phyloP scores from a whole-genome alignment of 2,113 vertebrate species.

The Menidia beryllina region DNA sequence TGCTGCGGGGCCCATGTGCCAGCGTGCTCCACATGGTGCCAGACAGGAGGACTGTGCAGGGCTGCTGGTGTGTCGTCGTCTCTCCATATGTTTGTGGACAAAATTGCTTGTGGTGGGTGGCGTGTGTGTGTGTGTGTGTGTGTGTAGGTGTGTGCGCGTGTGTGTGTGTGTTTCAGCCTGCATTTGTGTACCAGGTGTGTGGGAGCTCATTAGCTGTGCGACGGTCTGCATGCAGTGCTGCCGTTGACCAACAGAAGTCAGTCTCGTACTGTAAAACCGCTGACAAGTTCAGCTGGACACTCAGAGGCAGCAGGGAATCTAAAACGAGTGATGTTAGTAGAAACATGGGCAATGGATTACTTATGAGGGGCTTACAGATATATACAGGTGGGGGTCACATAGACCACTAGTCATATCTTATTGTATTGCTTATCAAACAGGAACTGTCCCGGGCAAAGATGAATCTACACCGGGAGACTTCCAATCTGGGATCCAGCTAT shows the following conservation, averaged over 20 bases:
- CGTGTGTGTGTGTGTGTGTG: conserved; percentile 14
- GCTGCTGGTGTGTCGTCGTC: conserved; percentile 6
- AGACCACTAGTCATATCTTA: not conserved
- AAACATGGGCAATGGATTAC: no score
- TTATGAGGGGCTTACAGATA: no score
- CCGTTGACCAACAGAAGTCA: conserved; percentile 55
- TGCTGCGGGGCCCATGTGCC: conserved; percentile 6
- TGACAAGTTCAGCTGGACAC: not conserved
- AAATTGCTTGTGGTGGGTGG: conserved; percentile 3
- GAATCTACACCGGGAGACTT: no score
- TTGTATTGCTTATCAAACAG: not conserved
- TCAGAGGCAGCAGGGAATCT: not conserved
- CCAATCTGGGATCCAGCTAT: no score
- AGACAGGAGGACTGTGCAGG: conserved; percentile 8
- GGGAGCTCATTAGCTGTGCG: conserved; percentile 10
- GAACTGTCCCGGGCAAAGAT: not conserved
- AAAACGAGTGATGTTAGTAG: no score
- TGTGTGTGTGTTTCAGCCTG: conserved; percentile 15
- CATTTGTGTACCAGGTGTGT: not conserved
- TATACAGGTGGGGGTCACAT: not conserved
- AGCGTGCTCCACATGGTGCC: conserved; percentile 8
- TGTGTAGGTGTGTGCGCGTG: conserved; percentile 4
- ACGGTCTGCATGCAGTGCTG: conserved; percentile 24
- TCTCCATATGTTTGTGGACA: conserved; percentile 2
- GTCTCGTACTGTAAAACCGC: conserved; percentile 38